Percentiles rank a stretch among this genome's conserved stretches.
phyloP scores from a whole-genome alignment of 2,797 vertebrate genomes.

The Chloroceryle inda region DNA sequence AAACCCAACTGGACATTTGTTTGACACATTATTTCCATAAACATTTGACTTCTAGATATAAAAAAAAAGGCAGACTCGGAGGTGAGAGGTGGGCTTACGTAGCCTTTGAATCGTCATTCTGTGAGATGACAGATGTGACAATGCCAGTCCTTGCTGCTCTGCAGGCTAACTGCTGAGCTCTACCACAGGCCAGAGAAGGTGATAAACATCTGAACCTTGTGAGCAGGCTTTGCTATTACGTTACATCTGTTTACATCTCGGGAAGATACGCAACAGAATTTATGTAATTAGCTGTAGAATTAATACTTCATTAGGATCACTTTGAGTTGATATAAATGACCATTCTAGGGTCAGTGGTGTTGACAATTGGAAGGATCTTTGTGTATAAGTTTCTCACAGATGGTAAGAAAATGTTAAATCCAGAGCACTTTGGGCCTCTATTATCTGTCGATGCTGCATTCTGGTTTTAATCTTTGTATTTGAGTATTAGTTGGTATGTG shows the following conservation, averaged over 20 bases:
- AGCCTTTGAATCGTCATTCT: background rate
- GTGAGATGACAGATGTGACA: background rate
- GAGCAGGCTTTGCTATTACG: background rate
- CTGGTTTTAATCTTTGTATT: background rate
- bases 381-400: background rate
- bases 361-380: background rate
- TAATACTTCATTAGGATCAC: background rate
- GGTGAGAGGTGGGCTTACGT: background rate
- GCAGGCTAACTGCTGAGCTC: background rate
- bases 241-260: background rate
- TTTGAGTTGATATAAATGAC: background rate
- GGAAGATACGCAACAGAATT: background rate
- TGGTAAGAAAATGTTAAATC: background rate
- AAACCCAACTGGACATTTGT: background rate
- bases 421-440: too few species aligned
- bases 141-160: background rate
- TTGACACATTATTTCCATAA: background rate
- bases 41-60: background rate
- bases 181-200: background rate
- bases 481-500: background rate
- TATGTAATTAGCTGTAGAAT: background rate
- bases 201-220: background rate
- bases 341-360: background rate
- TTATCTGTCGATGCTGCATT: background rate
- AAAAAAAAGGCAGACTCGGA: background rate